Evolutionary conservation across 1,140 invertebrate species (phyloP).

Genomic region (Drosophila pachea): DNA sequence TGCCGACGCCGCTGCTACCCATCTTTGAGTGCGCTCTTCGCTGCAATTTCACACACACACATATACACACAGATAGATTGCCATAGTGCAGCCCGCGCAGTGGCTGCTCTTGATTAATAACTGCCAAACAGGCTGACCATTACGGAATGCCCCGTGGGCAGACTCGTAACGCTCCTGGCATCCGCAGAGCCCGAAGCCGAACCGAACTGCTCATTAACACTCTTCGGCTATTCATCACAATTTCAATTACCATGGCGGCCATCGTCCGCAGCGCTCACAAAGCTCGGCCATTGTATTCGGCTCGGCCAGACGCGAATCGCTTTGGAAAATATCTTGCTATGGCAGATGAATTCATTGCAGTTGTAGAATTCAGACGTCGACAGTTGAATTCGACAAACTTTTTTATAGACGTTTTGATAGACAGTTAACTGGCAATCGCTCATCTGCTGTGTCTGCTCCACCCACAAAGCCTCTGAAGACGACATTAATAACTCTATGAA

Average conservation of each 20-base stretch:
- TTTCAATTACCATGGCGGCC: conserved; percentile 43
- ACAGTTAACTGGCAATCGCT: background rate
- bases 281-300: conserved; percentile 18
- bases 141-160: conserved; percentile 21
- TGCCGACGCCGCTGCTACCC: conserved; percentile 14
- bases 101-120: conserved; percentile 61
- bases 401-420: background rate
- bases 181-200: conserved; percentile 1
- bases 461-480: conserved; percentile 41
- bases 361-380: too few species aligned
- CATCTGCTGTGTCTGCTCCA: background rate
- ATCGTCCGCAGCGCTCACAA: conserved; percentile 20
- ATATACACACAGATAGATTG: background rate
- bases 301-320: conserved; percentile 1
- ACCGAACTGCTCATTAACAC: conserved; percentile 66
- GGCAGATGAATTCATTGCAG: too few species aligned
- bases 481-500: conserved; percentile 72
- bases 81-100: too few species aligned
- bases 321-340: background rate
- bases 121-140: conserved; percentile 28
- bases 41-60: conserved; percentile 32
- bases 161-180: conserved; percentile 10
- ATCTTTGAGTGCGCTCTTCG: conserved; percentile 9
- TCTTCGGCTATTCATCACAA: conserved; percentile 57
- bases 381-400: too few species aligned